Evolutionary conservation across 2,888 invertebrate species (phyloP), one percentile per base, ranked within the genome.

Genomic region (Drosophila neutralis): DNA sequence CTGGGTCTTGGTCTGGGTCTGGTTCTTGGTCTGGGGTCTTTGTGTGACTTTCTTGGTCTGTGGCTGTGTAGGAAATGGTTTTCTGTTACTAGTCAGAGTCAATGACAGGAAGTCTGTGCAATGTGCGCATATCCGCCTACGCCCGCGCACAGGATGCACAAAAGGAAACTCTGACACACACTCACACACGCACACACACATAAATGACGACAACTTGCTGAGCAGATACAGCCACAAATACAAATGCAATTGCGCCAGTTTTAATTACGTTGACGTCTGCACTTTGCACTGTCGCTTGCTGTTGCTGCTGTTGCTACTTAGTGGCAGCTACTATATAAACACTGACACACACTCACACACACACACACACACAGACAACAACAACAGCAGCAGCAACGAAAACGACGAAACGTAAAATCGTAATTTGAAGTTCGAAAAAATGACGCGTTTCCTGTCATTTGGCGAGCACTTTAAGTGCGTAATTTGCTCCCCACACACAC

Each of bases 361-460:
- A 56, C 38, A 60, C 29, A 51, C 35, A 51, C n/a, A 64, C 45
- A 53, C 49, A 60, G 27, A 31, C 54, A 72, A 52, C 54, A 63
- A 29, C 65, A 63, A 29, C 65, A 63, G 29, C 51, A 57, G 10
- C 67, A 68, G 15, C 66, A 63, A 80, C 54, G 53, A 80, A 71
- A 80, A 77, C 74, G 73, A 73, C 76, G 79, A 90, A 88, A 90
- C 87, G 75, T 78, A 77, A 87, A 88, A 88, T 82, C 87, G 88
- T 89, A 87, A 87, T 87, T 87, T 87, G 87, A 89, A 87, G 89
- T 89, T 87, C 87, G 90, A 89, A 87, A 89, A 87, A 90, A 90
- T 90, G 89, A 90, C 91, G 90, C 89, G 89, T 82, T 90, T 90
- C 90, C 90, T 90, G 91, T 83, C 89, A 87, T 90, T 90, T 90